A percentile compares a stretch with the other conserved stretches of the same genome.
phyloP scores from a whole-genome alignment of 2,113 vertebrate genomes.

The Laticauda colubrina region DNA sequence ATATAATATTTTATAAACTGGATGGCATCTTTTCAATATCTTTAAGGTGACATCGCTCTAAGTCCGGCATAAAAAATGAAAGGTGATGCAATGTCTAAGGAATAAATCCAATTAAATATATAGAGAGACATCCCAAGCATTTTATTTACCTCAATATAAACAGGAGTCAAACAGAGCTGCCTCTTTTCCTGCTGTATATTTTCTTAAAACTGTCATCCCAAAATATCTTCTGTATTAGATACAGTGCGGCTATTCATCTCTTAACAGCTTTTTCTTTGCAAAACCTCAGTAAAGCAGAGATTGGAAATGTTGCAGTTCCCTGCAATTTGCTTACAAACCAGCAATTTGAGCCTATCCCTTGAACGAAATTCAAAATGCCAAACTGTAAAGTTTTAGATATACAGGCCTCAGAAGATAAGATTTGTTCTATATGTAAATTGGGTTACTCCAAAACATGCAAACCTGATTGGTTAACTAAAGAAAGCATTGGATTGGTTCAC shows the following conservation, averaged over 20 bases:
- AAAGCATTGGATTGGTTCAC: too few relatives aligned
- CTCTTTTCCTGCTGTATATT: constrained; percentile 12
- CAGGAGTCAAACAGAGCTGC: constrained; percentile 50
- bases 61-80: constrained; percentile 61
- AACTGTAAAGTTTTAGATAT: neutral
- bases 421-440: too few relatives aligned
- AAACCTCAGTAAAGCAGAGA: neutral
- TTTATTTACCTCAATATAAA: constrained; percentile 63
- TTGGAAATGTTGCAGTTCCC: neutral
- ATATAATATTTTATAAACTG: constrained; percentile 62
- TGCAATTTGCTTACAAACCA: constrained; percentile 12
- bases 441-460: too few relatives aligned
- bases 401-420: neutral
- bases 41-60: constrained; percentile 48
- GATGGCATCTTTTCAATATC: constrained; percentile 65
- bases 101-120: constrained; percentile 66
- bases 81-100: constrained; percentile 39
- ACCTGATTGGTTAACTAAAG: too few relatives aligned
- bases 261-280: constrained; percentile 32
- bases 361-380: neutral
- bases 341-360: neutral
- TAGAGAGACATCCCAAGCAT: constrained; percentile 56
- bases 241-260: constrained; percentile 23
- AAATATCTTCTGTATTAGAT: neutral
- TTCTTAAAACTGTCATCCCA: constrained; percentile 29